phyloP scores from a whole-genome alignment of 2,797 vertebrate species.

The Chloroceryle amazona region DNA sequence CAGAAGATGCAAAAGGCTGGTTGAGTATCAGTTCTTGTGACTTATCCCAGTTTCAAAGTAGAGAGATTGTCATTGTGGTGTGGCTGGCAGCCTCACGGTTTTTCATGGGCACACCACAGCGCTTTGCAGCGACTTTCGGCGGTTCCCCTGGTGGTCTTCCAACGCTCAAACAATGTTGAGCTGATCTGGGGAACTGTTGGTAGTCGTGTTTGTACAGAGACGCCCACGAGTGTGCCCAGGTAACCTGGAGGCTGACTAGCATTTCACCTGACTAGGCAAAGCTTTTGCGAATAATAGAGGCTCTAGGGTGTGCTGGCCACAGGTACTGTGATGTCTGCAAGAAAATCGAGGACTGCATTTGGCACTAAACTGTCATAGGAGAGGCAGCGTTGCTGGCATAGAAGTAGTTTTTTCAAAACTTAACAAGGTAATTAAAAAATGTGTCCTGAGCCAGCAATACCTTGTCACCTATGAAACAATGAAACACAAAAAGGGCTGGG shows the following conservation, averaged over 20 bases:
- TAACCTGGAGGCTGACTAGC: not conserved
- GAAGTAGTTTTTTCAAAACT: not conserved
- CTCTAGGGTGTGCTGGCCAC: accelerated
- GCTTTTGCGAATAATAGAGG: too few species aligned
- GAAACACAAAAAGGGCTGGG: not conserved
- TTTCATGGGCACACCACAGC: accelerated
- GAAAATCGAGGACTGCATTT: accelerated
- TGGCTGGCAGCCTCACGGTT: accelerated
- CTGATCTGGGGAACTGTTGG: not conserved
- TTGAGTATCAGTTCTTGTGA: not conserved
- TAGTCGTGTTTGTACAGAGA: too few species aligned
- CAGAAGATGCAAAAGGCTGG: not conserved
- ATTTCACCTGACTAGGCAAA: not conserved
- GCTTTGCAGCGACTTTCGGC: too few species aligned
- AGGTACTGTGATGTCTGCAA: accelerated
- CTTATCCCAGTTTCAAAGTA: not conserved
- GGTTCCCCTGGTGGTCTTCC: accelerated
- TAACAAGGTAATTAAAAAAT: not conserved
- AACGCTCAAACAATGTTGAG: accelerated
- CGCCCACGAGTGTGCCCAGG: accelerated
- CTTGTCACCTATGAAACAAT: accelerated
- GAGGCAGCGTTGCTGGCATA: accelerated
- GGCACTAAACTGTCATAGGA: accelerated
- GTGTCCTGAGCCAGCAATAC: too few species aligned
- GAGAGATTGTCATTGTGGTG: not conserved